A percentile compares a stretch with the other conserved stretches of the same genome.
Conservation (phyloP, 2,888 invertebrate species). For the Congeria kusceri region DNA sequence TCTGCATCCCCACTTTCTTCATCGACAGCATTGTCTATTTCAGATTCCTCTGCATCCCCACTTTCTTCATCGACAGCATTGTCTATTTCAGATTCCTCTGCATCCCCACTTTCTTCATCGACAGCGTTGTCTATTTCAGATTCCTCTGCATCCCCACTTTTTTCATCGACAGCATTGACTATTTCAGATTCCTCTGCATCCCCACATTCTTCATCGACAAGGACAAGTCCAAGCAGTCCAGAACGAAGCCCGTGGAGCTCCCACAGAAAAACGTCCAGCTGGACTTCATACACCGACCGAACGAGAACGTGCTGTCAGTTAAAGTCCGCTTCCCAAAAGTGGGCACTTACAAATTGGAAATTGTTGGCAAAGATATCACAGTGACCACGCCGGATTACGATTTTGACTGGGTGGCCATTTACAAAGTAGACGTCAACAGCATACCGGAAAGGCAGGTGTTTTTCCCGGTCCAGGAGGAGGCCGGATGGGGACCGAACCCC, state of each 20-base stretch:
- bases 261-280: constrained; percentile 67
- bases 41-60: no score
- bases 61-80: no score
- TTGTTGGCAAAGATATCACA: constrained; percentile 78
- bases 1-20: no score
- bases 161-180: no score
- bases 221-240: constrained; percentile 52
- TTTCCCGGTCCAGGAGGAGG: constrained; percentile 77
- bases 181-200: constrained; percentile 70
- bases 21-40: no score
- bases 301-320: constrained; percentile 68
- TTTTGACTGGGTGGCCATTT: constrained; percentile 76
- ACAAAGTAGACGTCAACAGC: constrained; percentile 68
- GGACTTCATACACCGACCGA: constrained; percentile 74
- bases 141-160: no score
- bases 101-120: no score
- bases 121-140: no score
- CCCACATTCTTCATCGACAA: constrained; percentile 69
- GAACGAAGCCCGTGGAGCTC: constrained; percentile 54
- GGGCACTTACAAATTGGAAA: constrained; percentile 79
- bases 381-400: constrained; percentile 70
- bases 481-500: constrained; percentile 81
- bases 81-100: no score
- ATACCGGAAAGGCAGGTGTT: constrained; percentile 70
- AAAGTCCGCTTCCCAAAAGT: constrained; percentile 73